Evolutionary conservation across 2,113 vertebrate genomes (phyloP).

Genomic region (Tragulus kanchil): DNA sequence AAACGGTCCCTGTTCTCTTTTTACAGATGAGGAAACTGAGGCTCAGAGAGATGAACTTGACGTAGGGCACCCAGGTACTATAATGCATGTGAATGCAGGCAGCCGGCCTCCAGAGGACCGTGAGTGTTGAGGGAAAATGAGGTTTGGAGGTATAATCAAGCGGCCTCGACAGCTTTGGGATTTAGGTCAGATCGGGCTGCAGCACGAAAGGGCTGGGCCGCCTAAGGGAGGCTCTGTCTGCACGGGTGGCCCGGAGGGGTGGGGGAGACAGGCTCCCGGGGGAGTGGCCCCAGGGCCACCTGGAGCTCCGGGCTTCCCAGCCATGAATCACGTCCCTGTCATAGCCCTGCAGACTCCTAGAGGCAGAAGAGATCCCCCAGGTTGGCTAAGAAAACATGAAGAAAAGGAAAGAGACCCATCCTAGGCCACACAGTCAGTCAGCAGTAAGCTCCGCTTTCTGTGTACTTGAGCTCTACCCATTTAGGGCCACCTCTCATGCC

Average conservation of each 20-base stretch:
- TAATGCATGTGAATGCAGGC: neutral
- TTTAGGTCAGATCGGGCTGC: neutral
- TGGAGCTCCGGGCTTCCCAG: neutral
- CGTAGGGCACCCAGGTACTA: neutral
- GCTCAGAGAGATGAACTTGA: neutral
- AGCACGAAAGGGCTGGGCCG: neutral
- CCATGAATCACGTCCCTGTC: neutral
- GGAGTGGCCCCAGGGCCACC: neutral
- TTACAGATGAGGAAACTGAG: conserved; percentile 44
- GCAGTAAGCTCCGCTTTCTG: neutral
- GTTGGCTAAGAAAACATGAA: neutral
- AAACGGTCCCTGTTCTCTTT: neutral
- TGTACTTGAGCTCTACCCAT: neutral
- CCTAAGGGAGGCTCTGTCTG: neutral
- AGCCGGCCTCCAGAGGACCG: neutral
- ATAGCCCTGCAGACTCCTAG: neutral
- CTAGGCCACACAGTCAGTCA: neutral
- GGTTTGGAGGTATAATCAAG: neutral
- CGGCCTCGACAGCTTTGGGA: neutral
- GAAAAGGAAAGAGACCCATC: neutral
- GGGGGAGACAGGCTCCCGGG: neutral
- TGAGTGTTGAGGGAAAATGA: neutral
- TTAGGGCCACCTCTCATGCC: no score
- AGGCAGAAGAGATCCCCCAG: neutral
- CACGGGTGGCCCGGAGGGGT: neutral